Evolutionary conservation across 2,888 invertebrate species (phyloP).

Genomic region (Nineta flava): DNA sequence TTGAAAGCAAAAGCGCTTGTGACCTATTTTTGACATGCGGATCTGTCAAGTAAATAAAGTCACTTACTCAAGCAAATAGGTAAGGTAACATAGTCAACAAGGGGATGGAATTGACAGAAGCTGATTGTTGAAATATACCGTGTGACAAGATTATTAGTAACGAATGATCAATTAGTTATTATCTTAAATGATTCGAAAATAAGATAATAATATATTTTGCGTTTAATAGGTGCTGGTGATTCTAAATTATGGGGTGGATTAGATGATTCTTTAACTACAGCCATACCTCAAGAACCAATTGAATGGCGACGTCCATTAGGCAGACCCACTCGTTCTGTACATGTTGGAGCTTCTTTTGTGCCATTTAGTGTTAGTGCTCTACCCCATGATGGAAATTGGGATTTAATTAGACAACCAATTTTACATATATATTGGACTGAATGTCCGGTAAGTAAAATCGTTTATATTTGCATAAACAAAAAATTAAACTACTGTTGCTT

Average conservation of each 20-base stretch:
- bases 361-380: slow-evolving; percentile 61
- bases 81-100: no score
- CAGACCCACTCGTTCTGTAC: slow-evolving; percentile 68
- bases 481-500: no score
- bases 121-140: no score
- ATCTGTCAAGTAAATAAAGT: no score
- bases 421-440: slow-evolving; percentile 93
- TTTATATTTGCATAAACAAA: slow-evolving; percentile 1
- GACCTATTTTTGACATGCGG: no score
- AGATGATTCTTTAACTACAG: slow-evolving; percentile 58
- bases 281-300: slow-evolving; percentile 71
- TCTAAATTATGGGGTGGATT: slow-evolving; percentile 70
- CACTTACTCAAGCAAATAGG: no score
- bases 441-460: slow-evolving; percentile 68
- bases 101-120: no score
- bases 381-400: slow-evolving; percentile 56
- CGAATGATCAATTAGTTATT: no score
- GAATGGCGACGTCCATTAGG: slow-evolving; percentile 90
- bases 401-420: slow-evolving; percentile 73
- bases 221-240: slow-evolving; percentile 60
- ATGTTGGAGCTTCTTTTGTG: slow-evolving; percentile 64
- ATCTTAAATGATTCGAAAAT: no score
- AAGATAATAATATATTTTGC: slow-evolving; percentile 3
- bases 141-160: no score
- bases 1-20: no score